Percentiles rank a stretch among this genome's conserved stretches.
Conservation (phyloP, 2,113 vertebrate genomes). For the Osmerus mordax region DNA sequence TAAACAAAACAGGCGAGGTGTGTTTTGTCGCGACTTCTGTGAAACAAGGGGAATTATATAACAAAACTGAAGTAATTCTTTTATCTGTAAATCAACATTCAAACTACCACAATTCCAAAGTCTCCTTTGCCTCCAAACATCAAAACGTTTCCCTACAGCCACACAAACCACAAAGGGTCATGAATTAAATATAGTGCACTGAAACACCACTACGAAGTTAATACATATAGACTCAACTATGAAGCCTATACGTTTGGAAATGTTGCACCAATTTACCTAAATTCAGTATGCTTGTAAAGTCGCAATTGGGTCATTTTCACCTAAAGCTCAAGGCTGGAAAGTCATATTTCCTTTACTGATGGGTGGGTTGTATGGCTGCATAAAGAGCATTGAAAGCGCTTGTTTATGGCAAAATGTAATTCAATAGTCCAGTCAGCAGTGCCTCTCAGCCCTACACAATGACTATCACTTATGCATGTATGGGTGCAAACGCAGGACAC, state of each 20-base stretch:
- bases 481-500: background rate
- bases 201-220: background rate
- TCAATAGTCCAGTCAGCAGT: background rate
- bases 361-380: background rate
- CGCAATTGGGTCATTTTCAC: no score
- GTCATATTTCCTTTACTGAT: background rate
- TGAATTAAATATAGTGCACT: background rate
- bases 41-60: background rate
- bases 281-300: no score
- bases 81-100: background rate
- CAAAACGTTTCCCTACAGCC: background rate
- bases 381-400: background rate
- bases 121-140: background rate
- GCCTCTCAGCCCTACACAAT: background rate
- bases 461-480: constrained; percentile 8
- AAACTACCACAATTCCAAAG: background rate
- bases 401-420: background rate
- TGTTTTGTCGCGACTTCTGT: background rate
- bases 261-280: no score
- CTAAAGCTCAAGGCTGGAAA: background rate
- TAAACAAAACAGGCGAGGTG: background rate
- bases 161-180: background rate
- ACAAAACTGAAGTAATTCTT: background rate
- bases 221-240: no score
- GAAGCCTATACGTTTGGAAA: no score